Evolutionary conservation across 2,797 vertebrate species (phyloP).

Genomic region (Sandelia bainsii): DNA sequence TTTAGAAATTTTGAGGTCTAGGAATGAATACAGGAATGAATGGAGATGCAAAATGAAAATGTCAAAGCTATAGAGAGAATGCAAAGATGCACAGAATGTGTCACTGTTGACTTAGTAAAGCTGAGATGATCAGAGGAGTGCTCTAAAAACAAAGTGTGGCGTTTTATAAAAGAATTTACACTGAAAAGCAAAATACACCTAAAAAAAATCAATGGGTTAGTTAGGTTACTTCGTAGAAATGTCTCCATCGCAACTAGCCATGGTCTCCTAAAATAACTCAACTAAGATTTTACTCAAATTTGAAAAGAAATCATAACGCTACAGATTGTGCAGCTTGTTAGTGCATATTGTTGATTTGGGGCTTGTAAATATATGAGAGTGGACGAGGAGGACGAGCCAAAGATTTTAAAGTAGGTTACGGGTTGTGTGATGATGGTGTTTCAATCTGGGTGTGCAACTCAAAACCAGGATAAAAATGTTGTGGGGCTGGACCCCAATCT

Average conservation of each 20-base stretch:
- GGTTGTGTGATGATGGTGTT: constrained; percentile 62
- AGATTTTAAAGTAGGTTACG: constrained; percentile 38
- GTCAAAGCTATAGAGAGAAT: not conserved
- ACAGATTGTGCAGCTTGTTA: not conserved
- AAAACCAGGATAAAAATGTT: constrained; percentile 75
- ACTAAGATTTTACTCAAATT: not conserved
- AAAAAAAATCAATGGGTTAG: not conserved
- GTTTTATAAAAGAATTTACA: not conserved
- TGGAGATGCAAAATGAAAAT: not conserved
- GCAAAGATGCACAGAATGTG: not conserved
- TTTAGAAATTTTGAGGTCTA: not conserved
- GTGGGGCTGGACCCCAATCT: constrained; percentile 29
- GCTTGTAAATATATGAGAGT: constrained; percentile 31
- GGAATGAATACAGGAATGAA: not conserved
- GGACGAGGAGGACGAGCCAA: not conserved
- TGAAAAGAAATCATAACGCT: not conserved
- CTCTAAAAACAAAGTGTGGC: not conserved
- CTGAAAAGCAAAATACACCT: not conserved
- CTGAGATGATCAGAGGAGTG: not conserved
- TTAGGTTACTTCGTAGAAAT: not conserved
- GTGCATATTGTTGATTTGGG: not conserved
- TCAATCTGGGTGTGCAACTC: constrained; percentile 73
- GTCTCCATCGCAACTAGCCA: not conserved
- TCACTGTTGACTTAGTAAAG: not conserved
- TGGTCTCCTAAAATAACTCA: not conserved